Evolutionary conservation across 1,140 invertebrate genomes (phyloP).

Genomic region (Wiebesia pumilae): DNA sequence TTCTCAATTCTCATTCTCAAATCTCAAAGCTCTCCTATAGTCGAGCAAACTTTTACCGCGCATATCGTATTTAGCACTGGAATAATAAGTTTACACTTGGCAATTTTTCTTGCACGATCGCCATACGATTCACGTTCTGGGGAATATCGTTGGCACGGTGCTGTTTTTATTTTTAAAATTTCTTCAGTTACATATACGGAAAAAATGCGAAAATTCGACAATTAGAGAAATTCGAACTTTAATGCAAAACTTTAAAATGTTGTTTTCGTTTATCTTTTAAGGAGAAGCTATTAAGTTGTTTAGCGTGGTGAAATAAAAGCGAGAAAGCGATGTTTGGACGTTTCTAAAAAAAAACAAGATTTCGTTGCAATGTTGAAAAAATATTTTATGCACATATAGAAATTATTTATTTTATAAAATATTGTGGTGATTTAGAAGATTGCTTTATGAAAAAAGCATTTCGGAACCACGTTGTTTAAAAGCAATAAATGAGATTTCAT

Average conservation of each 20-base stretch:
- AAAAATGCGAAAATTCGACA: not conserved
- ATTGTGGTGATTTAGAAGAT: too few relatives aligned
- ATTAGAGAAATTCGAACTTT: not conserved
- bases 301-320: too few relatives aligned
- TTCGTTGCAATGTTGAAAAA: too few relatives aligned
- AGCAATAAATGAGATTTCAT: not conserved
- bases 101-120: not conserved
- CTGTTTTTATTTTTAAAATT: not conserved
- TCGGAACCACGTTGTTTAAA: not conserved
- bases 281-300: too few relatives aligned
- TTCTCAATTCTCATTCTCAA: not conserved
- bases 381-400: too few relatives aligned
- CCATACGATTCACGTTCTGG: not conserved
- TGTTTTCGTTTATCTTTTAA: not conserved
- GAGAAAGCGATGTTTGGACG: too few relatives aligned
- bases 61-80: not conserved
- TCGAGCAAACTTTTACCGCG: not conserved
- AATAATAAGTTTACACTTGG: not conserved
- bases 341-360: too few relatives aligned
- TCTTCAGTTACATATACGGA: not conserved
- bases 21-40: not conserved
- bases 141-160: not conserved
- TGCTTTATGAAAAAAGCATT: too few relatives aligned
- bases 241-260: not conserved
- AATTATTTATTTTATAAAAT: too few relatives aligned